Conservation (phyloP, 2,113 vertebrate genomes). For the Piaya cayana region DNA sequence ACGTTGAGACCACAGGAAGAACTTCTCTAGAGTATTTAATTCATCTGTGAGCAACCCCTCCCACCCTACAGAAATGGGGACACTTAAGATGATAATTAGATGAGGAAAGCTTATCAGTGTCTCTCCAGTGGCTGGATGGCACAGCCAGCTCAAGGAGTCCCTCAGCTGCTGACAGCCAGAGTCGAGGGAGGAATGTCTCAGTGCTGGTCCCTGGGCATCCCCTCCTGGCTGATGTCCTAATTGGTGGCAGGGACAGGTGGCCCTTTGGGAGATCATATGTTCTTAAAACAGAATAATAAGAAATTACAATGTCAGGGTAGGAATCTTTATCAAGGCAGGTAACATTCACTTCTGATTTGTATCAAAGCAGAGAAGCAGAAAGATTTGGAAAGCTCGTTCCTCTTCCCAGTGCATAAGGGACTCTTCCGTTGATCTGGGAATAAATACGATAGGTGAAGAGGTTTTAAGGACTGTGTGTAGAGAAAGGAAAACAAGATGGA, state of each 20-base stretch:
- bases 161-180: conserved; percentile 13
- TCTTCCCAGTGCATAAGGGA: background rate
- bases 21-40: background rate
- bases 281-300: background rate
- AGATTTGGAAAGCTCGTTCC: background rate
- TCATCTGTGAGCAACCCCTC: background rate
- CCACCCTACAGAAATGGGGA: background rate
- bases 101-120: background rate
- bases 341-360: fast-evolving
- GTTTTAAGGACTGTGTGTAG: background rate
- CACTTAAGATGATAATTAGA: background rate
- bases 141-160: background rate
- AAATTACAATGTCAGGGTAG: background rate
- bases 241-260: background rate
- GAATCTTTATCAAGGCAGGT: background rate
- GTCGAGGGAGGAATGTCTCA: background rate
- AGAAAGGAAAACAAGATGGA: background rate
- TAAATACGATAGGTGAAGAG: background rate
- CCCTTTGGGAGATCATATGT: background rate
- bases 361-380: background rate
- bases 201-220: background rate
- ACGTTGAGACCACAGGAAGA: background rate
- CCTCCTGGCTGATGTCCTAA: background rate
- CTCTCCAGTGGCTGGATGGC: background rate
- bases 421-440: background rate